These are phyloP conservation scores for Gavia stellata DNA, from an alignment of 2,113 vertebrate species.

Conservation along the genomic window DNA sequence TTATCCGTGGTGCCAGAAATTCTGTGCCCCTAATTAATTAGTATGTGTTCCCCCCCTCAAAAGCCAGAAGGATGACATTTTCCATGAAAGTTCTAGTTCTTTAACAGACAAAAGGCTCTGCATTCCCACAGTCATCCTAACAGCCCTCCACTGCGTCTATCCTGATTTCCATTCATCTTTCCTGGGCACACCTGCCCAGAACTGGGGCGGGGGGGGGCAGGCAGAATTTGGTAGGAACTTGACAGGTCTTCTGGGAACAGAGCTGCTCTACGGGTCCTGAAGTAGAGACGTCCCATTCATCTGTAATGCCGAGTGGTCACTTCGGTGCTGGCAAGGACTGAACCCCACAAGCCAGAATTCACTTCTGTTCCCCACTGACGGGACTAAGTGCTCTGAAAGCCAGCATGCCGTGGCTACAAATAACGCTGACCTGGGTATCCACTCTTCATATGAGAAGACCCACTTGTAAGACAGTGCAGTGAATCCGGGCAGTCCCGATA, in stretches of 20 bases:
- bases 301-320: background rate
- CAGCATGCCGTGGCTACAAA: background rate
- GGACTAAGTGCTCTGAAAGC: background rate
- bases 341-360: background rate
- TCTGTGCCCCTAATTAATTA: background rate
- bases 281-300: background rate
- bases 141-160: accelerated
- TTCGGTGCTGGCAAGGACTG: background rate
- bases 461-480: background rate
- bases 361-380: background rate
- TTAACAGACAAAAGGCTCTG: background rate
- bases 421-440: too few species aligned
- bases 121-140: background rate
- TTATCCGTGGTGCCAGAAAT: background rate
- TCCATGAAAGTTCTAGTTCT: background rate
- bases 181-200: background rate
- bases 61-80: too few species aligned
- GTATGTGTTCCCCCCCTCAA: accelerated
- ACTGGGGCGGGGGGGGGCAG: too few species aligned
- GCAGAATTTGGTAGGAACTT: accelerated
- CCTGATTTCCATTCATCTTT: background rate
- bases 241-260: background rate
- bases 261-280: background rate
- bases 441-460: background rate
- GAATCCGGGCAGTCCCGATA: accelerated